Evolutionary conservation across 2,797 vertebrate species (phyloP).

Genomic region (Myoxocephalus aenaeus): DNA sequence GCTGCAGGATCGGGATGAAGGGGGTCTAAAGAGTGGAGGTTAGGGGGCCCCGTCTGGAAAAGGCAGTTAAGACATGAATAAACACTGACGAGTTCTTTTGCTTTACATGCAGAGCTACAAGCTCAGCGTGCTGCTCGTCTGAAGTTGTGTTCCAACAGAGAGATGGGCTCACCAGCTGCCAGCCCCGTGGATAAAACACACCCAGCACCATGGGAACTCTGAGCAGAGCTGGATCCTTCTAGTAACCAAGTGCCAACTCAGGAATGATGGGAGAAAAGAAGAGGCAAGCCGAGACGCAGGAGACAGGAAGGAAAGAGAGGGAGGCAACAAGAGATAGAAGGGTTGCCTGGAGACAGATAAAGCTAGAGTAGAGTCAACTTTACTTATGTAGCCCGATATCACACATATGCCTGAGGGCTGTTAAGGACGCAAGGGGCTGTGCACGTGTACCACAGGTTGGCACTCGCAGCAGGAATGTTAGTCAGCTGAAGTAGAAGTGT

Average conservation of each 20-base stretch:
- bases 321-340: constrained; percentile 4
- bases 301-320: neutral
- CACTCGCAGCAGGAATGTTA: constrained; percentile 65
- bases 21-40: neutral
- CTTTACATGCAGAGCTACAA: constrained; percentile 4
- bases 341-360: constrained; percentile 35
- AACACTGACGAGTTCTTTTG: neutral
- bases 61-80: neutral
- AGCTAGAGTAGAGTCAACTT: neutral
- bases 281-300: neutral
- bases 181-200: constrained; percentile 43
- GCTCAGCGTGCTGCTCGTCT: neutral
- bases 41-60: neutral
- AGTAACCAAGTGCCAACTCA: constrained; percentile 22
- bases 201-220: constrained; percentile 45
- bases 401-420: neutral
- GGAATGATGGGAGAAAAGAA: constrained; percentile 15
- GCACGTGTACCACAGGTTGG: constrained; percentile 35
- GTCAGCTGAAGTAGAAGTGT: constrained; percentile 27
- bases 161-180: constrained; percentile 5
- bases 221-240: constrained; percentile 15
- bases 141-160: neutral
- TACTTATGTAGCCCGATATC: neutral
- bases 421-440: neutral
- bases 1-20: constrained; percentile 1